Base-by-base conservation (phyloP, 92 coral and sea anemone genomes). In the Scolanthus callimorphus region DNA sequence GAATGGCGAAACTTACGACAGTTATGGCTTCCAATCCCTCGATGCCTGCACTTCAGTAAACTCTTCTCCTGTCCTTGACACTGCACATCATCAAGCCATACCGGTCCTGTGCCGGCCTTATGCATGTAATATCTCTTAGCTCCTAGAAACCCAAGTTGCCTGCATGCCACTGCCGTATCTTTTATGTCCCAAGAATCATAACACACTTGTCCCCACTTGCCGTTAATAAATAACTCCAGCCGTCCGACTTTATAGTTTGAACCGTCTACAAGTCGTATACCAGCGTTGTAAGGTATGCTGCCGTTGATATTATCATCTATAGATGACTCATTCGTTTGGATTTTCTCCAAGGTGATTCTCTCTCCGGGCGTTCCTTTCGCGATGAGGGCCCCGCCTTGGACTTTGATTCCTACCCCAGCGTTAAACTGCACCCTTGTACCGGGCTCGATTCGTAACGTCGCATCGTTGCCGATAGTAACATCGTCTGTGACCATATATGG, bases 191-290 rank as follows among this genome's bases (percentile, higher is more conserved):
- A 85, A 17, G n/a, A 1, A n/a, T 81, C 78, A 31, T 61, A 50
- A 46, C 95, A 86, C 29, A 86, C 69, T 0, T 79, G 72, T 8
- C 83, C 85, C 95, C 95, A 86, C 37, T 72, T 66, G 13, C 85
- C 89, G 25, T 71, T 61, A 53, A 70, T 30, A 57, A 39, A 29
- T 25, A 86, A 23, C 62, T 86, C 95, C 46, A 86, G 52, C 11
- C 95, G 71, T 2, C 95, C 95, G 38, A 57, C 67, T 31, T 27
- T 66, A 61, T 57, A 48, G 25, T 78, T 59, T 15, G 57, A 41
- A 4, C 95, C 95, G 28, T 39, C 89, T 3, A 51, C 62, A 29
- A 86, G 85, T 27, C 95, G 57, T 50, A 75, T 69, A 0, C 83
- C 78, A n/a, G 68, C 49, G 31, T 57, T 75, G 54, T 75, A 75